These are phyloP conservation scores for Mormyrus lacerda DNA, from an alignment of 2,113 vertebrate species.

Conservation along the genomic window DNA sequence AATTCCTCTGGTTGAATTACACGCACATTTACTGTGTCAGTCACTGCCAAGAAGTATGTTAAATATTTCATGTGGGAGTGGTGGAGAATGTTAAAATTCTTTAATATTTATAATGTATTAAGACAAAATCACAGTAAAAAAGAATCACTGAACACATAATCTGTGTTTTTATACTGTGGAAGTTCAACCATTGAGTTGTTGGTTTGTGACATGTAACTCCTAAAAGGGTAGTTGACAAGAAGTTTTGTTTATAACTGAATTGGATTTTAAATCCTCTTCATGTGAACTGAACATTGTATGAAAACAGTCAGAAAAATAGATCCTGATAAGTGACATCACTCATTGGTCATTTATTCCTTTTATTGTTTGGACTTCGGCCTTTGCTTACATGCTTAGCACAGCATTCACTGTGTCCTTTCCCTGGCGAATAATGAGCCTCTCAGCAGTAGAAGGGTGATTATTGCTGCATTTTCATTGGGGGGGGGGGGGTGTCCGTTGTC, in stretches of 20 bases:
- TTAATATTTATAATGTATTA: not conserved
- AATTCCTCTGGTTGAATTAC: not conserved
- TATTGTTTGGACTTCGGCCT: not conserved
- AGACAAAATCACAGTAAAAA: not conserved
- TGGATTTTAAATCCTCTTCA: not conserved
- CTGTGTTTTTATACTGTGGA: conserved; percentile 10
- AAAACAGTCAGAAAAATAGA: not conserved
- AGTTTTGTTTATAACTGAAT: not conserved
- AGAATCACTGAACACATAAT: too few relatives aligned
- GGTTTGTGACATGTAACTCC: not conserved
- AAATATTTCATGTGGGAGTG: not conserved
- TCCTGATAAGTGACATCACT: not conserved
- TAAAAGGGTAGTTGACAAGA: too few relatives aligned
- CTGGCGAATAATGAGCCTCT: not conserved
- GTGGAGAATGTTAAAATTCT: not conserved
- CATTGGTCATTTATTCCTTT: not conserved
- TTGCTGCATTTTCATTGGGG: not conserved
- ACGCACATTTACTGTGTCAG: not conserved
- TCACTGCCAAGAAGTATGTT: not conserved
- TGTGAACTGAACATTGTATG: not conserved
- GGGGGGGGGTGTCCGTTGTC: not conserved
- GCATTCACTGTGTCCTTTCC: not conserved
- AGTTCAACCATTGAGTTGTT: not conserved
- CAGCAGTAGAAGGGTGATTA: conserved; percentile 4
- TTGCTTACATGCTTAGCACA: not conserved